Conservation (phyloP, 2,888 invertebrate species). For the Neocrepidodera transversa region DNA sequence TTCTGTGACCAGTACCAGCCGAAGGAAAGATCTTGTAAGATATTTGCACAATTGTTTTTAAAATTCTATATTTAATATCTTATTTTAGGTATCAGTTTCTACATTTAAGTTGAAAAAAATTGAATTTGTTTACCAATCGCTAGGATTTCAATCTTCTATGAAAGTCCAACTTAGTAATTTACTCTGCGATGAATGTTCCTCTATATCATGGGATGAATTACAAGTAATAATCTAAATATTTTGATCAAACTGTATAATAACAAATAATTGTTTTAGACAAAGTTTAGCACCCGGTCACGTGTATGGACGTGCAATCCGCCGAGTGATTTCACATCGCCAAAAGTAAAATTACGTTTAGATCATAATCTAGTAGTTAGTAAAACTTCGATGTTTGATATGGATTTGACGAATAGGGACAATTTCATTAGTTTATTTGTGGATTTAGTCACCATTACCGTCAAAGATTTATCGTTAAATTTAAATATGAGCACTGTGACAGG, state of each 20-base stretch:
- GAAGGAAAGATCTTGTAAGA: conserved; percentile 77
- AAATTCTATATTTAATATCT: conserved; percentile 3
- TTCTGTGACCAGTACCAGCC: conserved; percentile 80
- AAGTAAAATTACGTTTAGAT: conserved; percentile 69
- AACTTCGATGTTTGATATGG: conserved; percentile 51
- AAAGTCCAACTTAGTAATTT: conserved; percentile 76
- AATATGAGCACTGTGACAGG: conserved; percentile 85
- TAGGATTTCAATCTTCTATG: conserved; percentile 70
- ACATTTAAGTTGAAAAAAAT: conserved; percentile 77
- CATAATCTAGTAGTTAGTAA: conserved; percentile 64
- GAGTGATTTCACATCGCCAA: conserved; percentile 62
- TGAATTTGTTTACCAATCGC: conserved; percentile 75
- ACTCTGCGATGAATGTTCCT: conserved; percentile 81
- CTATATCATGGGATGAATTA: conserved; percentile 94
- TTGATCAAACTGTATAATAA: no score
- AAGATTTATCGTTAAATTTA: conserved; percentile 71
- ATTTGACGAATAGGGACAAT: conserved; percentile 59
- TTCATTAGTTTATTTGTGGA: conserved; percentile 62
- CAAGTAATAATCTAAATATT: conserved; percentile 73
- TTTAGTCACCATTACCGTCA: conserved; percentile 69
- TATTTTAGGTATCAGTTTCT: conserved; percentile 62
- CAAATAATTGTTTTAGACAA: conserved; percentile 75
- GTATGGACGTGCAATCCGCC: conserved; percentile 77
- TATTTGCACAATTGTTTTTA: neutral
- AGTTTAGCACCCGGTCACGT: conserved; percentile 81